A percentile compares a stretch with the other conserved stretches of the same genome.
Evolutionary conservation across 2,113 vertebrate species (phyloP).

Genomic region (Coregonus clupeaformis): DNA sequence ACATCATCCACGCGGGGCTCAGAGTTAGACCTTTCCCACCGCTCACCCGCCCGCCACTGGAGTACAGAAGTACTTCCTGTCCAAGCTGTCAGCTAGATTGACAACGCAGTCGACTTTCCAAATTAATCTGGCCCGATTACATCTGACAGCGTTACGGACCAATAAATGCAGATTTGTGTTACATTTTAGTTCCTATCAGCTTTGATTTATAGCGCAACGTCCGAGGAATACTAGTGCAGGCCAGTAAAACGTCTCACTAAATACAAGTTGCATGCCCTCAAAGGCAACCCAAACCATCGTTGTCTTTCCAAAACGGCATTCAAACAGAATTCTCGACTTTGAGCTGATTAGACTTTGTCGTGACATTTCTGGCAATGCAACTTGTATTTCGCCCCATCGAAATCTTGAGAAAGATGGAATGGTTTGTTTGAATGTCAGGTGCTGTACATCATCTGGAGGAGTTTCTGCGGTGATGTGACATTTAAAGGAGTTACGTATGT

Average conservation of each 20-base stretch:
- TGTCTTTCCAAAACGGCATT: not conserved
- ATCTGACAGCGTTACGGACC: slow-evolving; percentile 47
- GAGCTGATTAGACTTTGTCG: not conserved
- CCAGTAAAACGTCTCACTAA: slow-evolving; percentile 2
- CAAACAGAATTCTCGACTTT: too few species aligned
- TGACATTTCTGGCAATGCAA: not conserved
- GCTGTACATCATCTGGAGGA: not conserved
- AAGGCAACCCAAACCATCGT: not conserved
- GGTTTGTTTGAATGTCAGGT: not conserved
- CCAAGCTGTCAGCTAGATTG: slow-evolving; percentile 54
- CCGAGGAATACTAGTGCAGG: slow-evolving; percentile 13
- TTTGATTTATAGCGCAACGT: slow-evolving; percentile 51
- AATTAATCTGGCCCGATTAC: slow-evolving; percentile 41
- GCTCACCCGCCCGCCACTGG: not conserved
- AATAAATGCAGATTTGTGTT: slow-evolving; percentile 62
- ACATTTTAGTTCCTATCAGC: slow-evolving; percentile 49
- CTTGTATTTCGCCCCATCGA: too few species aligned
- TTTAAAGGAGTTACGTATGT: not conserved
- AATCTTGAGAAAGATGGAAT: not conserved
- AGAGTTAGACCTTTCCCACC: not conserved
- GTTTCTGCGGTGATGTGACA: not conserved
- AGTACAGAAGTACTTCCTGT: not conserved
- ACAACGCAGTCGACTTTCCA: slow-evolving; percentile 54
- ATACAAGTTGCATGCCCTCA: too few species aligned
- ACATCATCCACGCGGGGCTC: not conserved